Percentiles rank a stretch among this genome's conserved stretches.
Conservation (phyloP, 2,797 vertebrate species). For the Thaleichthys pacificus region DNA sequence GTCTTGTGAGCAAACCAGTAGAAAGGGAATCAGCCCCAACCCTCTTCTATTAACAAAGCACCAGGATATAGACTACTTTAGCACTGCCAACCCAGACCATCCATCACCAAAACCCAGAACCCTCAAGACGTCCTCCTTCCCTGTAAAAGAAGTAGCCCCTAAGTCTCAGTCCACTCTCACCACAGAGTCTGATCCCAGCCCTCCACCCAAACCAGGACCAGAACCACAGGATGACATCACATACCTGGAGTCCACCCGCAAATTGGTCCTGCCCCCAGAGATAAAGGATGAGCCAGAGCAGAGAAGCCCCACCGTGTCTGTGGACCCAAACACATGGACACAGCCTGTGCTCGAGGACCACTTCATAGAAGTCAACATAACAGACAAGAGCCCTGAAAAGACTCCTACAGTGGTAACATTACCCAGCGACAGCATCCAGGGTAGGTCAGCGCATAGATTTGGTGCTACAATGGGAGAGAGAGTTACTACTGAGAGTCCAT, state of each 20-base stretch:
- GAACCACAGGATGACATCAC: neutral
- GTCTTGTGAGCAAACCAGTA: neutral
- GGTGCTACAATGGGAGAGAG: neutral
- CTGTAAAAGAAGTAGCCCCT: neutral
- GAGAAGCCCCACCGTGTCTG: constrained; percentile 32
- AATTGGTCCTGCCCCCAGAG: constrained; percentile 25
- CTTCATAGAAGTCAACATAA: neutral
- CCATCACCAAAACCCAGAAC: neutral
- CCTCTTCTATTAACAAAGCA: neutral
- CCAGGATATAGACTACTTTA: neutral
- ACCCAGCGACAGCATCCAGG: neutral
- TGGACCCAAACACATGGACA: constrained; percentile 12
- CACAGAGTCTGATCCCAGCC: neutral
- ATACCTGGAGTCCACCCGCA: constrained; percentile 12
- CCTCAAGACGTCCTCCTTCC: neutral
- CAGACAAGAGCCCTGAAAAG: neutral
- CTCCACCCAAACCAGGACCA: constrained; percentile 4
- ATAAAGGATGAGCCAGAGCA: constrained; percentile 32
- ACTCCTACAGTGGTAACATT: neutral
- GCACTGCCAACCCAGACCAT: neutral
- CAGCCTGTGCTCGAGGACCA: neutral
- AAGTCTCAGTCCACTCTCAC: neutral
- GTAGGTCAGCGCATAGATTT: neutral
- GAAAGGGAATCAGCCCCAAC: neutral
- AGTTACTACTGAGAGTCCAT: constrained; percentile 1